Evolutionary conservation across 2,888 invertebrate genomes (phyloP).

Genomic region (Hybos culiciformis): DNA sequence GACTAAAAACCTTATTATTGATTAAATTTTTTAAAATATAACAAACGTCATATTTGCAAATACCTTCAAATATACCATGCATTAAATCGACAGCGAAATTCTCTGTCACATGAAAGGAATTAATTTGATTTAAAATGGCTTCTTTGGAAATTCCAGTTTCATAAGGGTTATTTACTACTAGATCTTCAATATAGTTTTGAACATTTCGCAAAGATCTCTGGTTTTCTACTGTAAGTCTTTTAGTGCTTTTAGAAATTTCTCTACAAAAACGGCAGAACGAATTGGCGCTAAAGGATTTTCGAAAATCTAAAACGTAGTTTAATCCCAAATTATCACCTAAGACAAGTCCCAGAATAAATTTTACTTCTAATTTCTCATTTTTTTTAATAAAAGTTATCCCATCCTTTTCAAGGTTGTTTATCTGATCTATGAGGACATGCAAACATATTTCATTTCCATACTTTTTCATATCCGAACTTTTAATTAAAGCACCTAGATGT

Average conservation of each 20-base stretch:
- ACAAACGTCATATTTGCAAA: conserved; percentile 7
- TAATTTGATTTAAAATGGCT: conserved; percentile 7
- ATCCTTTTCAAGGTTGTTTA: conserved; percentile 4
- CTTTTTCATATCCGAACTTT: background rate
- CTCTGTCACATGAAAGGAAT: conserved; percentile 10
- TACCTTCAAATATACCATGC: conserved; percentile 12
- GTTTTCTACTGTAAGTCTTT: conserved; percentile 4
- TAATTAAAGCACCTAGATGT: background rate
- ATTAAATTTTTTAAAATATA: conserved; percentile 9
- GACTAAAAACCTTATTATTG: conserved; percentile 1
- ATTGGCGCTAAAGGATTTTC: conserved; percentile 7
- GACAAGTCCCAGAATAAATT: conserved; percentile 4
- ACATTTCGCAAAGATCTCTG: background rate
- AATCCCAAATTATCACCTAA: conserved; percentile 6
- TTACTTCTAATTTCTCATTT: background rate
- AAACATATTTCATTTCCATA: background rate
- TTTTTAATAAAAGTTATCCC: conserved; percentile 1
- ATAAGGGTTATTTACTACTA: background rate
- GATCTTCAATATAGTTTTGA: conserved; percentile 5
- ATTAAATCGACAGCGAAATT: conserved; percentile 8
- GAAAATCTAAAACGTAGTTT: conserved; percentile 6
- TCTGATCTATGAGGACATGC: background rate
- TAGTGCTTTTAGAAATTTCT: conserved; percentile 1
- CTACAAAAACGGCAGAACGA: conserved; percentile 9
- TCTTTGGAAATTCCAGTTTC: conserved; percentile 2